A percentile compares a stretch with the other conserved stretches of the same genome.
These are phyloP conservation scores for Ormia ochracea DNA, from an alignment of 2,888 invertebrate species.

Conservation along the genomic window DNA sequence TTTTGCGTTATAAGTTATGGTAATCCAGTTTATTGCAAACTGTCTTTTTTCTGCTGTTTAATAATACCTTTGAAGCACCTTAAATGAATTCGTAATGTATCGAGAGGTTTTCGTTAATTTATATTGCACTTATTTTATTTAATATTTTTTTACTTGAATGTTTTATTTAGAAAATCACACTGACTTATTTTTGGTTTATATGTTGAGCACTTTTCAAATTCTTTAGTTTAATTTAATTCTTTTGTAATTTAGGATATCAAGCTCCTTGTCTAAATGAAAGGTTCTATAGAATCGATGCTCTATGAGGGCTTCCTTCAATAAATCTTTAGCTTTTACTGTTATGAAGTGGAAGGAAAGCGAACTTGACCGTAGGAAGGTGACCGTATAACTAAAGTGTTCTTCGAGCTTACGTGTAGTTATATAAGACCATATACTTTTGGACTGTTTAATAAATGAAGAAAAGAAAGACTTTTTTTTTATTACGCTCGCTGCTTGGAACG, in stretches of 20 bases:
- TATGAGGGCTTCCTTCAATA: conserved; percentile 40
- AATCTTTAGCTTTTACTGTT: conserved; percentile 51
- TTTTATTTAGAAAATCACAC: conserved; percentile 41
- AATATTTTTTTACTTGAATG: conserved; percentile 25
- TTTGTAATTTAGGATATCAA: conserved; percentile 32
- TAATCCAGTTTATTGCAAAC: conserved; percentile 28
- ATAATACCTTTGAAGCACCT: conserved; percentile 39
- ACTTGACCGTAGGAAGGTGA: conserved; percentile 77
- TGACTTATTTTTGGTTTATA: conserved; percentile 12
- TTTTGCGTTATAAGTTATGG: neutral
- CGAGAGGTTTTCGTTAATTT: neutral
- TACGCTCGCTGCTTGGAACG: conserved; percentile 17
- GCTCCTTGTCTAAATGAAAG: conserved; percentile 17
- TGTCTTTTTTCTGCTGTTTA: neutral
- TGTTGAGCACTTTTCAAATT: neutral
- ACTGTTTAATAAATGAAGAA: conserved; percentile 54
- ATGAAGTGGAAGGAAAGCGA: conserved; percentile 72
- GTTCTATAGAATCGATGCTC: neutral
- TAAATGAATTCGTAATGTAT: neutral
- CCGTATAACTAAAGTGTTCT: conserved; percentile 76
- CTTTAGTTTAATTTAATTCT: conserved; percentile 1
- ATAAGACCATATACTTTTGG: conserved; percentile 75
- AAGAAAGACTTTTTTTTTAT: conserved; percentile 56
- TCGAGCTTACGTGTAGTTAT: conserved; percentile 75
- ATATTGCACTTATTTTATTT: conserved; percentile 35